These are phyloP conservation scores for Agrypnus murinus DNA, from an alignment of 2,888 invertebrate species.

Conservation along the genomic window DNA sequence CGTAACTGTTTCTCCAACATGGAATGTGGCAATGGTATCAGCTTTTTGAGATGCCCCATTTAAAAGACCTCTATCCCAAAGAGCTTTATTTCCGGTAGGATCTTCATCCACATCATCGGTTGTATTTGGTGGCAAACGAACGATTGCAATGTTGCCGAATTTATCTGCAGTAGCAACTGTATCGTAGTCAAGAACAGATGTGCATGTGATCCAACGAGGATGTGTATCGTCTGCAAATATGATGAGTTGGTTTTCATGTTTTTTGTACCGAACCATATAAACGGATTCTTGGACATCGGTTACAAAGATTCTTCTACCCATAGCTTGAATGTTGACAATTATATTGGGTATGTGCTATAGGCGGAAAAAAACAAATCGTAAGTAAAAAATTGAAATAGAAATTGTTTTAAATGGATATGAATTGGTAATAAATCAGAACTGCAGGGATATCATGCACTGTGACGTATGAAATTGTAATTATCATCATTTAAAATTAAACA, in stretches of 20 bases:
- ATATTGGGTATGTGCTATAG: constrained; percentile 94
- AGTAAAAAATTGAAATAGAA: constrained; percentile 15
- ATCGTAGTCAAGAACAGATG: constrained; percentile 94
- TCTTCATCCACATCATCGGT: constrained; percentile 99
- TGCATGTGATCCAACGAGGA: constrained; percentile 96
- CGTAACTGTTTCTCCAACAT: constrained; percentile 96
- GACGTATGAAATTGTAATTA: constrained; percentile 49
- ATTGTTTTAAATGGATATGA: neutral
- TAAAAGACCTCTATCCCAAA: constrained; percentile 93
- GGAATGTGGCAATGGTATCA: constrained; percentile 93
- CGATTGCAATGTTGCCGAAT: constrained; percentile 96
- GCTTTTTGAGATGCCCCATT: constrained; percentile 99
- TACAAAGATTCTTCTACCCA: constrained; percentile 95
- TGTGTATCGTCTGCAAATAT: constrained; percentile 99
- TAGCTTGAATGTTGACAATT: constrained; percentile 93
- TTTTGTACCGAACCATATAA: constrained; percentile 95
- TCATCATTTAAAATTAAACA: constrained; percentile 60
- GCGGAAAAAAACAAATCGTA: constrained; percentile 46
- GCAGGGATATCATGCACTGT: constrained; percentile 58
- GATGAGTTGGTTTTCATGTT: constrained; percentile 96
- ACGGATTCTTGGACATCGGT: constrained; percentile 98
- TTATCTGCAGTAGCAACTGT: constrained; percentile 98
- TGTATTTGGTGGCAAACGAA: constrained; percentile 91
- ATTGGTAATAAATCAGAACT: constrained; percentile 55
- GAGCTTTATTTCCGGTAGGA: constrained; percentile 97